Evolutionary conservation across 2,797 vertebrate genomes (phyloP).

Genomic region (Sebastolobus alascanus): DNA sequence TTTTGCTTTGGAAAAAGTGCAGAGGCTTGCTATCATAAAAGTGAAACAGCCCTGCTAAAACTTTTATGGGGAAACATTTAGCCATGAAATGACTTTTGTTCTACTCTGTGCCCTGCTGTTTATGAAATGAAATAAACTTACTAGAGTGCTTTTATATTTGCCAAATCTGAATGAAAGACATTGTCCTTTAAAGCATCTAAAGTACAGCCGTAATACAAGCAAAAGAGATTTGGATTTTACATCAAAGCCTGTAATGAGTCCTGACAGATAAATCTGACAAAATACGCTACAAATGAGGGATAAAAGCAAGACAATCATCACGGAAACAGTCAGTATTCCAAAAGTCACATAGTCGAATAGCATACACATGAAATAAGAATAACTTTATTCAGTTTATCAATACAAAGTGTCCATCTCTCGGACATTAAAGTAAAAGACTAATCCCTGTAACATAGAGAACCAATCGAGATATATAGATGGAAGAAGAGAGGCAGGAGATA

Average conservation of each 20-base stretch:
- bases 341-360: constrained; percentile 52
- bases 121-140: constrained; percentile 41
- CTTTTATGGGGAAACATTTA: constrained; percentile 43
- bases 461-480: constrained; percentile 32
- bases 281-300: constrained; percentile 32
- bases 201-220: constrained; percentile 36
- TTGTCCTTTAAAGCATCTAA: constrained; percentile 33
- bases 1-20: constrained; percentile 46
- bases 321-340: constrained; percentile 37
- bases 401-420: constrained; percentile 54
- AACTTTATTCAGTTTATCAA: constrained; percentile 77
- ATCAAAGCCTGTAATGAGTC: constrained; percentile 37
- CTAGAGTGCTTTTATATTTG: not conserved
- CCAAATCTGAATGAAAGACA: constrained; percentile 31
- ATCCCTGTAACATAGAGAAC: constrained; percentile 40
- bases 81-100: constrained; percentile 51
- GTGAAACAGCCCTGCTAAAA: constrained; percentile 21
- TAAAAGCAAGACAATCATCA: constrained; percentile 45
- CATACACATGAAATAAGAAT: constrained; percentile 62
- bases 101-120: constrained; percentile 30
- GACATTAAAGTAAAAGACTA: constrained; percentile 34
- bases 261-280: constrained; percentile 25
- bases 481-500: constrained; percentile 52
- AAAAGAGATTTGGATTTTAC: constrained; percentile 36
- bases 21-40: constrained; percentile 41